A percentile compares a stretch with the other conserved stretches of the same genome.
These are phyloP conservation scores for Girardinus metallicus DNA, from an alignment of 2,797 vertebrate genomes.

Conservation along the genomic window DNA sequence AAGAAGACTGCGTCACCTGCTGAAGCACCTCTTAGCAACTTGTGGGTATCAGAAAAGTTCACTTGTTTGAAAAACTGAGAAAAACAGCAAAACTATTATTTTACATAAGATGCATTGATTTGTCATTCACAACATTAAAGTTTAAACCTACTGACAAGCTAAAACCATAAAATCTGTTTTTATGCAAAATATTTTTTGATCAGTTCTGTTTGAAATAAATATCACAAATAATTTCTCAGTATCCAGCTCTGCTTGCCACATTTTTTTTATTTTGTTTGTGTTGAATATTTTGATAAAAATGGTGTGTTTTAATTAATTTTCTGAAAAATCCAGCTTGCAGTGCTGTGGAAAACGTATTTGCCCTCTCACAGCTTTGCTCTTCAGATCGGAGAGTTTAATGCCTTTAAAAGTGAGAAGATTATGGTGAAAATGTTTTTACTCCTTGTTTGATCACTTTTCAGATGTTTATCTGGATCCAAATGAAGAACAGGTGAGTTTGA, in stretches of 20 bases:
- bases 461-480: conserved; percentile 85
- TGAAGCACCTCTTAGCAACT: conserved; percentile 24
- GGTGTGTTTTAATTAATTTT: too few species aligned
- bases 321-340: too few species aligned
- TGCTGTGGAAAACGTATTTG: too few species aligned
- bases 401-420: neutral
- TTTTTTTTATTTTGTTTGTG: too few species aligned
- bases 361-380: too few species aligned
- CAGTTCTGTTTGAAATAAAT: neutral
- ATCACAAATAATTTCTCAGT: too few species aligned
- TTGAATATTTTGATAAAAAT: too few species aligned
- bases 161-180: too few species aligned
- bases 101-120: neutral
- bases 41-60: neutral
- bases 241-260: too few species aligned
- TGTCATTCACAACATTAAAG: neutral
- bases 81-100: neutral
- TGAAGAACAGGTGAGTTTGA: conserved; percentile 73
- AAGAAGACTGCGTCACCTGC: conserved; percentile 36
- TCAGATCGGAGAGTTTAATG: neutral
- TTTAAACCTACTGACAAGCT: neutral
- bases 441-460: conserved; percentile 46
- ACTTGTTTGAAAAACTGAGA: neutral
- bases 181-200: neutral
- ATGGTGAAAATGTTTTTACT: neutral